A percentile compares a stretch with the other conserved stretches of the same genome.
Conservation (phyloP, 2,113 vertebrate species). For the Tupaia tana region DNA sequence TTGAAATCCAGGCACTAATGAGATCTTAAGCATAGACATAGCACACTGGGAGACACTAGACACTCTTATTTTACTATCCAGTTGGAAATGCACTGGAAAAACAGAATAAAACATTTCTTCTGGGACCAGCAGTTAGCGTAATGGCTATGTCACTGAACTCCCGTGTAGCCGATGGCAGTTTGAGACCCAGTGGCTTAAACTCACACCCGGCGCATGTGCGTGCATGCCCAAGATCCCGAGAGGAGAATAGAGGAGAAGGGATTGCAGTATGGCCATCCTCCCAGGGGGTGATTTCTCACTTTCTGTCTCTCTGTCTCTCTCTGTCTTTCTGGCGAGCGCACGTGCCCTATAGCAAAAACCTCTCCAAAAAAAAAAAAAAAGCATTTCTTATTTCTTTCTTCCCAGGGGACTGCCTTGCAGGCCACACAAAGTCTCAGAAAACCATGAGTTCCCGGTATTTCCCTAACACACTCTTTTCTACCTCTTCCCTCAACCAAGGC, state of each 20-base stretch:
- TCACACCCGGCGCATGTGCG: too few species aligned
- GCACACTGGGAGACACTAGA: neutral
- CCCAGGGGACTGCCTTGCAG: neutral
- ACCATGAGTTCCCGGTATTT: neutral
- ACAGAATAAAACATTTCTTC: neutral
- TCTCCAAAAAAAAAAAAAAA: neutral
- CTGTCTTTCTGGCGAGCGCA: too few species aligned
- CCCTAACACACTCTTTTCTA: neutral
- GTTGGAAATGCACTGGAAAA: neutral
- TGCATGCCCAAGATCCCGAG: too few species aligned
- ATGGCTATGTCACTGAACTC: too few species aligned
- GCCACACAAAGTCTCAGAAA: neutral
- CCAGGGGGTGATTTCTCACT: too few species aligned
- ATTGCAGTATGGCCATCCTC: too few species aligned
- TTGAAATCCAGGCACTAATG: neutral
- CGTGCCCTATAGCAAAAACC: too few species aligned
- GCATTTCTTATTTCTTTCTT: neutral
- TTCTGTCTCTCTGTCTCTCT: too few species aligned
- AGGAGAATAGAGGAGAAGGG: too few species aligned
- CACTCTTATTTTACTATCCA: neutral
- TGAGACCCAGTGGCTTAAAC: too few species aligned
- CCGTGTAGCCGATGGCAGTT: too few species aligned
- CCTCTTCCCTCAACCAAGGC: neutral
- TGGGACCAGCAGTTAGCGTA: too few species aligned
- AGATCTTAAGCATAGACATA: neutral